Evolutionary conservation across 2,797 vertebrate genomes (phyloP).

Genomic region (Chiroxiphia lanceolata): DNA sequence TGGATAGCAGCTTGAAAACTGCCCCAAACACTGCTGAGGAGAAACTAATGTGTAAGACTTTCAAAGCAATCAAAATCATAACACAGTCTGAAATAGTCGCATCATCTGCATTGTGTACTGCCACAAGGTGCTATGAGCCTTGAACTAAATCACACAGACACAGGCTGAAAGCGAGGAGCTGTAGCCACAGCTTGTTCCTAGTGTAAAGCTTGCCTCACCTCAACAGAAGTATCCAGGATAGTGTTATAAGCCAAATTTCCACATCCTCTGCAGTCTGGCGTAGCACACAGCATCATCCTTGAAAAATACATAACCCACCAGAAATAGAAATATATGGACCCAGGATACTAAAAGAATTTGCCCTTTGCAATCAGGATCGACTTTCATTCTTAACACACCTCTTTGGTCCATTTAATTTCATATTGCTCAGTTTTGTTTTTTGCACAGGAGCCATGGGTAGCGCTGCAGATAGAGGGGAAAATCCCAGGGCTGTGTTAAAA

Average conservation of each 20-base stretch:
- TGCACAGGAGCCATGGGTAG: conserved; percentile 29
- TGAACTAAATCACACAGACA: not conserved
- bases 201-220: not conserved
- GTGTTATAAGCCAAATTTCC: not conserved
- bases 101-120: not conserved
- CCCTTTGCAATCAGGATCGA: not conserved
- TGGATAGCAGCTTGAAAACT: not conserved
- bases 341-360: not conserved
- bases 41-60: not conserved
- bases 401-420: conserved; percentile 34
- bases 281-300: not conserved
- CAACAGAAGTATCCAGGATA: not conserved
- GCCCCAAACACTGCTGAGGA: not conserved
- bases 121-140: not conserved
- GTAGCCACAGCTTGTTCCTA: not conserved
- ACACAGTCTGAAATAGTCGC: not conserved
- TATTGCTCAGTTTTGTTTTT: not conserved
- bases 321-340: not conserved
- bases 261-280: not conserved
- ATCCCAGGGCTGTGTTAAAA: conserved; percentile 45
- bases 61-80: not conserved
- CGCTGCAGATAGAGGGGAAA: conserved; percentile 15
- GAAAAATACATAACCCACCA: not conserved
- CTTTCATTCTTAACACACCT: not conserved
- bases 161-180: not conserved